Evolutionary conservation across 1,140 invertebrate genomes (phyloP), one percentile per base, ranked within the genome.

Genomic region (Euura lappo): DNA sequence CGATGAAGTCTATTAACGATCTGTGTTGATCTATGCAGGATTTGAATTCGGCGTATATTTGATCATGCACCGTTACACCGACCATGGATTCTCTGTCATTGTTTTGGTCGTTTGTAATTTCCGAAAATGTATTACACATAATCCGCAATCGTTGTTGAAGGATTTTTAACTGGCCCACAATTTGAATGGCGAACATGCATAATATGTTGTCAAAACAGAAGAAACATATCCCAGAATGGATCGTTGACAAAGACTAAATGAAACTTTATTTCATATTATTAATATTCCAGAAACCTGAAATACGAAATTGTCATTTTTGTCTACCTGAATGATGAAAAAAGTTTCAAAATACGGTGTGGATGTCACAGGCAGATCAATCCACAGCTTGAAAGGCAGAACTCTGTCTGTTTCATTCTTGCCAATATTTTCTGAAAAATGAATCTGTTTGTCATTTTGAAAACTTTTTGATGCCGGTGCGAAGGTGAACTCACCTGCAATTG

Each of bases 291-390:
- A 60, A 2, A 60, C 10, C 13, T 60, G 3, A 4, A 6, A 60
- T 60, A 3, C 0, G 4, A 3, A 6, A 11, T 6, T 8, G 6
- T 60, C 3, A 6, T 8, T 60, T 2, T 60, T 11, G 3, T 11
- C 8, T 79, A 80, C 79, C 79, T 80, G 65, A 3, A 76, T 7
- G 11, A 11, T 11, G 44, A 75, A 80, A 44, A 74, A 5, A 42
- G 76, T 68, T 68, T 80, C 77, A 65, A 65, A 80, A 44, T 75
- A 77, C 2, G 79, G 79, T 47, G 79, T 46, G 7, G 45, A 10
- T 3, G 44, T 45, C 11, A 65, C n/a, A 2, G 79, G 71, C 6
- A 76, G 8, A 13, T 77, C 70, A 44, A 76, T 4, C 73, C 74
- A 80, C 11, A 79, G 6, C 5, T 67, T 75, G 67, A 80, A 79